Percentiles rank a stretch among this genome's conserved stretches.
These are phyloP conservation scores for Colius striatus DNA, from an alignment of 2,113 vertebrate genomes.

Conservation along the genomic window DNA sequence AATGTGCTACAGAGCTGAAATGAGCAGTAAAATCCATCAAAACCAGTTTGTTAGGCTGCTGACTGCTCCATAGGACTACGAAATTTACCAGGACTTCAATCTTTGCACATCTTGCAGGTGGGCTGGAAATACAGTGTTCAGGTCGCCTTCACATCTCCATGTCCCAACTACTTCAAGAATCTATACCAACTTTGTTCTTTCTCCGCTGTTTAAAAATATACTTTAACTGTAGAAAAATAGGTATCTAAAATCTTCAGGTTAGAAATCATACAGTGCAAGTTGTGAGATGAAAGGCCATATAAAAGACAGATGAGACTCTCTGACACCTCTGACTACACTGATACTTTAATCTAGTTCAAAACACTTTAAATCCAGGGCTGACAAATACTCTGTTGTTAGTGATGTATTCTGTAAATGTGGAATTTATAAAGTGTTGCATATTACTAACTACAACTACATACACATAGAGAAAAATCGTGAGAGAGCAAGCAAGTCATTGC, in stretches of 20 bases:
- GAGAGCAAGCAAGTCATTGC: accelerated
- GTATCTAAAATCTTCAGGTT: not conserved
- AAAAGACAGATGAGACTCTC: not conserved
- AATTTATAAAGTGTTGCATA: not conserved
- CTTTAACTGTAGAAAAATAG: not conserved
- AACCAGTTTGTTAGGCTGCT: not conserved
- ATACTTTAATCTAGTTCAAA: not conserved
- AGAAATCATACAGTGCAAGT: not conserved
- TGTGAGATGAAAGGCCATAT: not conserved
- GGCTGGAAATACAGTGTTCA: not conserved
- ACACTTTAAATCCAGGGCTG: not conserved
- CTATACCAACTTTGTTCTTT: not conserved
- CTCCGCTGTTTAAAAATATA: not conserved
- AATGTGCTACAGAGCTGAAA: not conserved
- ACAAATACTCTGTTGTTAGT: not conserved
- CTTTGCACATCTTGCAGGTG: not conserved
- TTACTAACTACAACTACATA: not conserved
- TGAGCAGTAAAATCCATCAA: not conserved
- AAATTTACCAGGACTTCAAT: not conserved
- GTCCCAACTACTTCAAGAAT: not conserved
- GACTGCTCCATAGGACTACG: not conserved
- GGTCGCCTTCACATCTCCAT: not conserved
- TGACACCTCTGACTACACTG: not conserved
- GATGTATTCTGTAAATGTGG: not conserved
- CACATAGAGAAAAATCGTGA: not conserved